Evolutionary conservation across 2,113 vertebrate species (phyloP), one percentile per base, ranked within the genome.

Genomic region (Callionymus lyra): DNA sequence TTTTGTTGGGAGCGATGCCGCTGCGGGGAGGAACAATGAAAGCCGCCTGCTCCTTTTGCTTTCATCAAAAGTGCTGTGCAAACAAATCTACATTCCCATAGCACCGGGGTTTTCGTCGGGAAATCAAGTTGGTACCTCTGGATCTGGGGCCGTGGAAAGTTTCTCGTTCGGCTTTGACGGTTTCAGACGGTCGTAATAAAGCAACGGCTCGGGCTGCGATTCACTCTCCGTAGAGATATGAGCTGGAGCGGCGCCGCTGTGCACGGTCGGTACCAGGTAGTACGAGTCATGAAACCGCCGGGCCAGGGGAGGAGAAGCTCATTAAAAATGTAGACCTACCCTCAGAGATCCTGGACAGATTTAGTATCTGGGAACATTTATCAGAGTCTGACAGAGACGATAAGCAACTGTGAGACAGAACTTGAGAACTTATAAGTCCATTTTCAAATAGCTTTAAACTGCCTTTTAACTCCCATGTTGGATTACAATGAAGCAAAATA

Each of bases 241-340:
- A 67, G 63, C 57, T 57, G 62, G 68, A 8, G 31, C 53, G 71
- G 74, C 49, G 32, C 21, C 4, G 21, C 21, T 27, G n/a, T n/a
- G n/a, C 21, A 27, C 50, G 4, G 83, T 84, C n/a, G 71, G 83
- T 84, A 85, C 84, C 67, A 79, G 77, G 66, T 69, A 54, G 80
- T 70, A 74, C 68, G 53, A 27, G 57, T 57, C 58, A 57, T 53
- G 56, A 66, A 63, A 61, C 50, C 34, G 53, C 54, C 51, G 42
- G 53, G n/a, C n/a, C 41, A 55, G 35, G 64, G 61, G 68, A 73
- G 68, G 70, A 54, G 46, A 49, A 37, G 56, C 64, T 80, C 55
- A 62, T 63, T 73, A 65, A 81, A 81, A 37, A 64, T 58, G 32
- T 18, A 10, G 48, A 52, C 59, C 65, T 35, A 27, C 27, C 40